These are phyloP conservation scores for Cladopsammia gracilis DNA, from an alignment of 64 coral and sea anemone species.

Conservation along the genomic window DNA sequence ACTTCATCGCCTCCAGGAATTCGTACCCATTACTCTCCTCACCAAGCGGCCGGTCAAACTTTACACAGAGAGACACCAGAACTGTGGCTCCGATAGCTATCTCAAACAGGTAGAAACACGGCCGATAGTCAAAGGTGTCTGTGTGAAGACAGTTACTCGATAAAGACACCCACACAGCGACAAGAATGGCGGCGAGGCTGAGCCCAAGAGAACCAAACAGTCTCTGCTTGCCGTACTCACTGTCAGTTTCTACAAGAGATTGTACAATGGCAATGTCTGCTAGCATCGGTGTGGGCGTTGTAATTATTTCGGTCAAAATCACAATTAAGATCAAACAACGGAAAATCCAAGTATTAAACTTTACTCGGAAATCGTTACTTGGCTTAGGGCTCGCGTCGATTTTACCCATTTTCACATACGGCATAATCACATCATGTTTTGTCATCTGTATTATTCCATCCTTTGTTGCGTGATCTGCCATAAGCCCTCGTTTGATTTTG, in stretches of 20 bases:
- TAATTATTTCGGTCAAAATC: constrained; percentile 91
- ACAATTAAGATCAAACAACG: constrained; percentile 81
- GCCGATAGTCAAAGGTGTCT: constrained; percentile 86
- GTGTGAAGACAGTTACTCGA: constrained; percentile 68
- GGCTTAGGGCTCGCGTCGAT: constrained; percentile 10
- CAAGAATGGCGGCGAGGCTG: constrained; percentile 63
- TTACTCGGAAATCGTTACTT: constrained; percentile 75
- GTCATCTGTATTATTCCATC: neutral
- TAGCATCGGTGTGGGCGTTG: constrained; percentile 89
- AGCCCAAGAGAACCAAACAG: constrained; percentile 86
- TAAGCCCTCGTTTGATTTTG: neutral
- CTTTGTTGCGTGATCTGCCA: constrained; percentile 12
- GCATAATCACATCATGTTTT: constrained; percentile 4
- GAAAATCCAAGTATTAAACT: constrained; percentile 88
- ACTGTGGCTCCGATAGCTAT: constrained; percentile 86
- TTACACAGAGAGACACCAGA: constrained; percentile 70
- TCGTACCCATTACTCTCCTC: constrained; percentile 18
- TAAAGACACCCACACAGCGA: constrained; percentile 75
- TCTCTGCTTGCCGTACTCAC: constrained; percentile 84
- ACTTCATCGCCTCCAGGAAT: constrained; percentile 70
- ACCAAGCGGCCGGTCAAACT: constrained; percentile 64
- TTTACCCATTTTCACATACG: neutral
- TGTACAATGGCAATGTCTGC: constrained; percentile 86
- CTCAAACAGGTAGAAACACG: constrained; percentile 88
- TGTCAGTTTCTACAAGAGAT: constrained; percentile 80